A percentile compares a stretch with the other conserved stretches of the same genome.
These are phyloP conservation scores for Physella acuta DNA, from an alignment of 1,140 invertebrate species.

Conservation along the genomic window DNA sequence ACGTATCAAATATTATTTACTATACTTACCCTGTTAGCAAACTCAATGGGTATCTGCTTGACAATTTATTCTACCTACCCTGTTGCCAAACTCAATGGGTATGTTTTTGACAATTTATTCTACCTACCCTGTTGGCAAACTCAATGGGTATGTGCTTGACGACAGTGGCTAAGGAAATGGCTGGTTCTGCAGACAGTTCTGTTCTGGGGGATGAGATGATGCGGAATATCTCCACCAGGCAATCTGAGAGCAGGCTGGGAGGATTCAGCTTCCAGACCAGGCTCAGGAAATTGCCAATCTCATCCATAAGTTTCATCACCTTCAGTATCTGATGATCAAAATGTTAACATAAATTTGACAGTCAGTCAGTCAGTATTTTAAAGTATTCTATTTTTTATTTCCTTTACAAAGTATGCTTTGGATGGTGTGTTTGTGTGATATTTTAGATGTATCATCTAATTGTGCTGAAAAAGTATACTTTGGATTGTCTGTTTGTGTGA, in stretches of 20 bases:
- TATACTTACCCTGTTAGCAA: conserved; percentile 21
- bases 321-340: background rate
- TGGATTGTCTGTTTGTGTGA: no score
- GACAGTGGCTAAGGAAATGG: conserved; percentile 17
- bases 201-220: conserved; percentile 1
- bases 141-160: conserved; percentile 22
- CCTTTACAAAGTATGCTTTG: no score
- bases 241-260: background rate
- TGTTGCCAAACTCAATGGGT: conserved; percentile 18
- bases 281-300: conserved; percentile 14
- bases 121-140: conserved; percentile 20
- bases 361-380: no score
- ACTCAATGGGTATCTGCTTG: conserved; percentile 18
- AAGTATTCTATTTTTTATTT: no score
- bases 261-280: background rate
- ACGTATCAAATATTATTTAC: background rate
- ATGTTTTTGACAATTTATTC: conserved; percentile 20
- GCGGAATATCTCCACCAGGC: conserved; percentile 7
- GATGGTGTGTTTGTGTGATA: no score
- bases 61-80: conserved; percentile 14
- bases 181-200: background rate
- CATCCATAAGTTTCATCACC: conserved; percentile 14
- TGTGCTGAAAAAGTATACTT: no score
- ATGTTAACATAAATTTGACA: no score
- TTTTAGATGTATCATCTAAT: no score